A percentile compares a stretch with the other conserved stretches of the same genome.
These are phyloP conservation scores for Watersipora subatra DNA, from an alignment of 1,140 invertebrate species.

Conservation along the genomic window DNA sequence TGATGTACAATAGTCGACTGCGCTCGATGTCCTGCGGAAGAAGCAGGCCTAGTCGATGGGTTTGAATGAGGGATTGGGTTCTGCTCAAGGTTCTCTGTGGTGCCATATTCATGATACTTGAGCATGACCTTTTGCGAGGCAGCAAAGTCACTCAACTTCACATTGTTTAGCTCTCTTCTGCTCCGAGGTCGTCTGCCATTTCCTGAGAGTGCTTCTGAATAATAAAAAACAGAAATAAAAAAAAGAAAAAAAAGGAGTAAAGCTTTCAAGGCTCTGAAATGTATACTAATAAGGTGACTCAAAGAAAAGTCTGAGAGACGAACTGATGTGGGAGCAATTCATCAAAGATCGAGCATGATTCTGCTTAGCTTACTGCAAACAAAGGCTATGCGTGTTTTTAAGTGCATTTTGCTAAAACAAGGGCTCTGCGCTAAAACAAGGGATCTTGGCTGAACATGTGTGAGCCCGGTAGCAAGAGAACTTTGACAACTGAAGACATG, in stretches of 20 bases:
- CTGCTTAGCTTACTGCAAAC: background rate
- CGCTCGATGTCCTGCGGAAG: background rate
- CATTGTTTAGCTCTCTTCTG: background rate
- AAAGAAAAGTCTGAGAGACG: background rate
- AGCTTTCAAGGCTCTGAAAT: background rate
- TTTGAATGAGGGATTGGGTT: background rate
- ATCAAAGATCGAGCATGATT: too few species aligned
- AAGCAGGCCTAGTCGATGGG: background rate
- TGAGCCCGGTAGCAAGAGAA: too few species aligned
- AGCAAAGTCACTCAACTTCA: background rate
- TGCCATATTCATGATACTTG: background rate
- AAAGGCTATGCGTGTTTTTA: background rate
- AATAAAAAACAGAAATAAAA: background rate
- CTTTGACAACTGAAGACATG: too few species aligned
- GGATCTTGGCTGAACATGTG: too few species aligned
- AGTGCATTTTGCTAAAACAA: background rate
- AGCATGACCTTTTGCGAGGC: background rate
- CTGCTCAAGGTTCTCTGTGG: background rate
- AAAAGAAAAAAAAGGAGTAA: too few species aligned
- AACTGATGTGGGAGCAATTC: background rate
- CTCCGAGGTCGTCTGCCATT: background rate
- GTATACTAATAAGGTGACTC: background rate
- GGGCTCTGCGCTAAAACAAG: too few species aligned
- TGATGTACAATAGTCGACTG: background rate
- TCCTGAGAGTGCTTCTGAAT: background rate